Percentiles rank a stretch among this genome's conserved stretches.
Evolutionary conservation across 1,140 invertebrate species (phyloP).

Genomic region (Trichonephila inaurata): DNA sequence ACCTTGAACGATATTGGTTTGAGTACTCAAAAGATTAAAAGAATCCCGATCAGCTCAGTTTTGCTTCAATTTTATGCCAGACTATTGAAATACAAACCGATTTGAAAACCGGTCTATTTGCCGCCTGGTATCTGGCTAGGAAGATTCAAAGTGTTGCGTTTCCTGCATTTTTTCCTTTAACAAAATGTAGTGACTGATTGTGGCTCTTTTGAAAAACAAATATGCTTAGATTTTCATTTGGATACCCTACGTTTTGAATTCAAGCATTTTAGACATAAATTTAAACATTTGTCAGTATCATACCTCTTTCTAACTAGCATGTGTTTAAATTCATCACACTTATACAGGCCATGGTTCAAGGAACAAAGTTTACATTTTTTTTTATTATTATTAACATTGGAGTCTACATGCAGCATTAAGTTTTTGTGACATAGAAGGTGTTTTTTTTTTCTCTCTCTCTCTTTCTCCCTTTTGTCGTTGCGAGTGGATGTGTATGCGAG

Average conservation of each 20-base stretch:
- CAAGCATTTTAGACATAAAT: background rate
- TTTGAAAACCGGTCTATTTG: background rate
- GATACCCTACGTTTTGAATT: background rate
- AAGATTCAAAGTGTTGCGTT: background rate
- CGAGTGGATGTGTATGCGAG: too few relatives aligned
- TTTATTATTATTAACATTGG: background rate
- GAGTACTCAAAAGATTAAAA: background rate
- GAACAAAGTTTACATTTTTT: too few relatives aligned
- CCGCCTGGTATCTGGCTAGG: background rate
- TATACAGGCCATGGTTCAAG: too few relatives aligned
- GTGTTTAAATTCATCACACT: background rate
- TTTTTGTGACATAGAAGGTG: too few relatives aligned
- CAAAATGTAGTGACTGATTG: background rate
- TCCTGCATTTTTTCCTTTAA: background rate
- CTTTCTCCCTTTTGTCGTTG: too few relatives aligned
- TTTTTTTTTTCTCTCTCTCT: too few relatives aligned
- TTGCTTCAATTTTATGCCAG: background rate
- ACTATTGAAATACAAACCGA: too few relatives aligned
- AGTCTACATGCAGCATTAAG: too few relatives aligned
- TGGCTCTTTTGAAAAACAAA: background rate
- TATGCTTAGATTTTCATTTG: background rate
- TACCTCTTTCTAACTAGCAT: background rate
- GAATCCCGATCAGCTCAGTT: background rate
- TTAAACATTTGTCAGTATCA: background rate
- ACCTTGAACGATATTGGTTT: background rate